Evolutionary conservation across 2,888 invertebrate genomes (phyloP), one percentile per base, ranked within the genome.

Genomic region (Odontocolon sp.): DNA sequence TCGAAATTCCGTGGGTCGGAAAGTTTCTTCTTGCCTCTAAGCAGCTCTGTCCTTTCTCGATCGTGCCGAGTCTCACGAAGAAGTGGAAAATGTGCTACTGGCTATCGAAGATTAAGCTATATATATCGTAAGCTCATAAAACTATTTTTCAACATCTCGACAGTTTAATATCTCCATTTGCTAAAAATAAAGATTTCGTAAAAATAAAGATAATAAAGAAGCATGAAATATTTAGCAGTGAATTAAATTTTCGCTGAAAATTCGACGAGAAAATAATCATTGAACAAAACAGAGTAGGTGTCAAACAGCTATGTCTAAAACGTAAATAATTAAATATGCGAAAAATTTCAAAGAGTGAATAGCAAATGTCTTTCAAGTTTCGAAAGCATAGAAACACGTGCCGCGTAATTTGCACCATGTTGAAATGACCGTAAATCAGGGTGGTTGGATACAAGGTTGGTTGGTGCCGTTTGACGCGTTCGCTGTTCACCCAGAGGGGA

Each of bases 361-460:
- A 8, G n/a, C 31, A 8, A 14, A 45, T 47, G 52, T 66, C 28
- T 72, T 66, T 59, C 72, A 59, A 72, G 64, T 72, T 66, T 57
- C 64, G 38, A n/a, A 21, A 50, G 56, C 11, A 56, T 54, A 57
- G 33, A 66, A 64, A 38, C 40, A 28, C 31, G 8, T 28, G 57
- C 11, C 40, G 40, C 50, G 64, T 59, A 66, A 72, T 71, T 71
- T 38, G 71, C 36, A 28, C 9, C 81, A 79, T 84, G 82, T 82
- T 84, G 83, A 83, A 28, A 33, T 66, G 38, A 70, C 72, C 79
- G 71, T 63, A 67, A 64, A 54, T 69, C 50, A 72, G 18, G 28
- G 50, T 57, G 67, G 18, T 50, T n/a, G 14, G 45, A 54, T 54
- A 66, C 28, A 28, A 28, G 28, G 3, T 23, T n/a, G 23, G 23